phyloP scores from a whole-genome alignment of 2,113 vertebrate genomes.

The Anoplopoma fimbria region DNA sequence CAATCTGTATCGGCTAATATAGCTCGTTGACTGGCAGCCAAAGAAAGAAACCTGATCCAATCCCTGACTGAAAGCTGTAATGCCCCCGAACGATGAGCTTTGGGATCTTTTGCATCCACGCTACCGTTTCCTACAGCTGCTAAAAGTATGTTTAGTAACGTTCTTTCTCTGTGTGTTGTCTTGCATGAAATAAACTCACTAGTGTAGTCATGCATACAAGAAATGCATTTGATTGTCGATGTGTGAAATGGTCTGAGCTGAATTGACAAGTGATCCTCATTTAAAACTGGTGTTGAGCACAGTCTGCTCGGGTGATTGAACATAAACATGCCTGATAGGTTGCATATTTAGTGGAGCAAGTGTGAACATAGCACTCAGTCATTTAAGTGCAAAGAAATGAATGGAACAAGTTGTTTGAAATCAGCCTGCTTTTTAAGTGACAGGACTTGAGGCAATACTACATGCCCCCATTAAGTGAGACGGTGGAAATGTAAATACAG shows the following conservation, averaged over 20 bases:
- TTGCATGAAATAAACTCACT: conserved; percentile 21
- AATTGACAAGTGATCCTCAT: conserved; percentile 45
- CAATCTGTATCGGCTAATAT: too few relatives aligned
- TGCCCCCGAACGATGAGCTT: not conserved
- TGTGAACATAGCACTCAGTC: conserved; percentile 18
- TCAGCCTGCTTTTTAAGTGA: conserved; percentile 13
- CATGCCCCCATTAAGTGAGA: not conserved
- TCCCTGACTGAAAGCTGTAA: not conserved
- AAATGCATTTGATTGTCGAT: conserved; percentile 38
- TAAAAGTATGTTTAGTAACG: not conserved
- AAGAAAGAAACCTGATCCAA: not conserved
- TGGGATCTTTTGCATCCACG: not conserved
- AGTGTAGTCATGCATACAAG: conserved; percentile 33
- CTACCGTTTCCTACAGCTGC: not conserved
- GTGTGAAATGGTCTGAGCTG: conserved; percentile 51
- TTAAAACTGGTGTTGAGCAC: conserved; percentile 32
- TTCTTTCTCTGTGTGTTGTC: too few relatives aligned
- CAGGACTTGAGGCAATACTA: not conserved
- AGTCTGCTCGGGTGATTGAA: conserved; percentile 35
- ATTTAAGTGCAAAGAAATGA: conserved; percentile 16
- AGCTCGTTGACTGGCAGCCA: too few relatives aligned
- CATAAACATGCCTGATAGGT: conserved; percentile 37
- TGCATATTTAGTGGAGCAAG: conserved; percentile 38
- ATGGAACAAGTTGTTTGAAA: conserved; percentile 36
- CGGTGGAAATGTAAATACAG: not conserved